These are phyloP conservation scores for Rousettus madagascariensis DNA, from an alignment of 2,797 vertebrate genomes.

Conservation along the genomic window DNA sequence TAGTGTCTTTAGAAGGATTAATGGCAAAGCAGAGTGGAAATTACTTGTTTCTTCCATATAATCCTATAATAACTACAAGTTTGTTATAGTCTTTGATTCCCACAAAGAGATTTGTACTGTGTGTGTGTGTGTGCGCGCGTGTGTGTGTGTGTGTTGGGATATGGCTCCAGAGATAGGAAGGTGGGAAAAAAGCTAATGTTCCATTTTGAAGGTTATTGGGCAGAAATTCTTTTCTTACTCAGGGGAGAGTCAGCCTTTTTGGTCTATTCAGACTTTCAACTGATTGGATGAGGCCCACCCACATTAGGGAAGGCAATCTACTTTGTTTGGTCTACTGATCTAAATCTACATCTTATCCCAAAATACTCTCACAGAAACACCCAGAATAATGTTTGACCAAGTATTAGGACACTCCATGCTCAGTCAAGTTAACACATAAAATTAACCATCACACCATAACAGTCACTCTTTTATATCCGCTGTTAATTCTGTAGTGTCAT, in stretches of 20 bases:
- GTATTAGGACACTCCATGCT: background rate
- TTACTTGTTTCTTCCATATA: constrained; percentile 51
- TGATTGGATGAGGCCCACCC: background rate
- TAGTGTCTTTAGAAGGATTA: constrained; percentile 31
- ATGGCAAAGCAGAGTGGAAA: constrained; percentile 22
- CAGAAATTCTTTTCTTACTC: background rate
- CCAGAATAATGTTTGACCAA: background rate
- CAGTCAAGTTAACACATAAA: background rate
- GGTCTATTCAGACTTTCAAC: background rate
- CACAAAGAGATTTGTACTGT: background rate
- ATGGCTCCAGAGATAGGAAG: background rate
- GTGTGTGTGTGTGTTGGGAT: background rate
- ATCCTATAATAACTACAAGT: constrained; percentile 48
- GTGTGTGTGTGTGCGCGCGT: background rate
- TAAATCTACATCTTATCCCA: background rate
- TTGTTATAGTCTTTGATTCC: constrained; percentile 38
- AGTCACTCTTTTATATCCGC: background rate
- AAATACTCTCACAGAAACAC: background rate
- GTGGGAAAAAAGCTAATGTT: background rate
- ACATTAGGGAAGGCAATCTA: background rate
- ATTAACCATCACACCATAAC: background rate
- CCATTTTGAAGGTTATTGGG: background rate
- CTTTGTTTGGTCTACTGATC: background rate
- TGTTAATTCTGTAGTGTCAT: background rate
- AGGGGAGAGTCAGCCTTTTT: background rate